Percentiles rank a stretch among this genome's conserved stretches.
Conservation (phyloP, 2,888 invertebrate genomes). For the Petrophora chlorosata region DNA sequence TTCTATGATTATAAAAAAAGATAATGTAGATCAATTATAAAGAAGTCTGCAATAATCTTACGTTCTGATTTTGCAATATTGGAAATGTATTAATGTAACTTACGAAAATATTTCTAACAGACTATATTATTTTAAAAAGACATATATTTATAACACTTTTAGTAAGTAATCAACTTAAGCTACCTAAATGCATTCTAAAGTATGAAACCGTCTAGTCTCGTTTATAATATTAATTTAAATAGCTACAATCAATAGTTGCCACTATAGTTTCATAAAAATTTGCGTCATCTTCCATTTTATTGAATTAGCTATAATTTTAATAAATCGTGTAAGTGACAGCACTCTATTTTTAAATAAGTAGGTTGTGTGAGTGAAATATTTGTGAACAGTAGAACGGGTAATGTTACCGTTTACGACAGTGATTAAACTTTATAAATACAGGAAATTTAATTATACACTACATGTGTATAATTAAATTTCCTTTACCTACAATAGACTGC, state of each 20-base stretch:
- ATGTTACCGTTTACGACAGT: conserved; percentile 42
- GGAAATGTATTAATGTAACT: no score
- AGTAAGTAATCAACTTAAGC: background rate
- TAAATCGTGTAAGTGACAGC: conserved; percentile 28
- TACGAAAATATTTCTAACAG: no score
- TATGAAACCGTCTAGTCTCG: no score
- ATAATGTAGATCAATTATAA: background rate
- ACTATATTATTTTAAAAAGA: no score
- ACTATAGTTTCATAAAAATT: background rate
- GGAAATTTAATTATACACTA: no score
- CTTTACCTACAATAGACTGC: no score
- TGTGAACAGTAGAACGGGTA: conserved; percentile 35
- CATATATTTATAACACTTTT: no score
- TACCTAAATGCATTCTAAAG: no score
- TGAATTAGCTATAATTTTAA: conserved; percentile 18
- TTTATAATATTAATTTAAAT: no score
- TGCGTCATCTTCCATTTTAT: conserved; percentile 6
- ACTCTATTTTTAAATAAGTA: conserved; percentile 29
- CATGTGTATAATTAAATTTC: no score
- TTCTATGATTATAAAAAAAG: background rate
- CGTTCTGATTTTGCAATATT: no score
- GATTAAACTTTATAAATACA: conserved; percentile 29
- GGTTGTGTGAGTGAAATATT: conserved; percentile 37
- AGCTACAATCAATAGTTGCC: background rate
- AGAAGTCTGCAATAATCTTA: no score